Evolutionary conservation across 53 echinoderm and acorn worm genomes (phyloP), one percentile per base, ranked within the genome.

Genomic region (Arbacia lixula): DNA sequence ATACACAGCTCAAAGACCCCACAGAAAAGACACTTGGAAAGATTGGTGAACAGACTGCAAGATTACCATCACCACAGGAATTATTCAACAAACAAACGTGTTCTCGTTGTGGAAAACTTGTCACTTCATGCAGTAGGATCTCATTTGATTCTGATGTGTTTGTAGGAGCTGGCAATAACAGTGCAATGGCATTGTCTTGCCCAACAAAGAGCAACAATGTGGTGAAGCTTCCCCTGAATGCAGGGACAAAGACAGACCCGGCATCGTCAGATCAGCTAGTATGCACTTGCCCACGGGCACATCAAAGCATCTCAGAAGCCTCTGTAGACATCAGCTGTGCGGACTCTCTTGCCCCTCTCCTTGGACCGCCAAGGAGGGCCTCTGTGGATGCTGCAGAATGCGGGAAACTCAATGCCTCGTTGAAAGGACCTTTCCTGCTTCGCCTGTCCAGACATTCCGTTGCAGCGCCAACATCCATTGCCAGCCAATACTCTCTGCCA

Each of bases 391-490:
- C 91, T 12, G 89, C 95, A 0, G 91, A 91, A 82, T 87, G 89
- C 42, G 87, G 87, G 74, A 87, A 91, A 31, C 61, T 95, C 55
- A 95, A 83, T 31, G 81, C 88, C 16, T 69, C 87, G 36, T 60
- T 95, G 52, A 95, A 90, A 84, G 78, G 46, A 38, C 86, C 88
- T 25, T 85, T 92, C 28, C 68, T 92, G 72, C 71, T 86, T 34
- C 76, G 92, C 38, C 71, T 95, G 58, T 90, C 95, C 4, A 84
- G 88, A 84, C 92, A 90, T 88, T 92, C 95, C 84, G 77, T 91
- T 22, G 86, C 88, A 25, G 85, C 80, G 52, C 85, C 83, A 1
- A 85, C 61, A 26, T 46, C 82, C 71, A 81, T 90, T 64, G 82
- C 90, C 35, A 64, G 31, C 64, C 82, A 81, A 42, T 64, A 63